Evolutionary conservation across 2,113 vertebrate genomes (phyloP).

Genomic region (Myiopsitta monachus): DNA sequence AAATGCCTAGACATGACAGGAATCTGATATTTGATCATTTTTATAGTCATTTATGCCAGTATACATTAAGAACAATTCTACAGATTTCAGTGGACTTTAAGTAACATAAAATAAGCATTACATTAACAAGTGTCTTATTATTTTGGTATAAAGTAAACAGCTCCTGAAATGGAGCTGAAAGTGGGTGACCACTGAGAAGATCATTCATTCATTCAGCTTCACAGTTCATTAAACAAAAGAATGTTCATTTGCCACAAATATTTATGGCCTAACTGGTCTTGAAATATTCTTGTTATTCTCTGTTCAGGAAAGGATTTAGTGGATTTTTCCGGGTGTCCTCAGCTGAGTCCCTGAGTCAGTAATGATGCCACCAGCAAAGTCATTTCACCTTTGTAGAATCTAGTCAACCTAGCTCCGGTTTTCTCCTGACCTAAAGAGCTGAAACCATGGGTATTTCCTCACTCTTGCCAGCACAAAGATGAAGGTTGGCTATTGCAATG

Average conservation of each 20-base stretch:
- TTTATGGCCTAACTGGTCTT: not conserved
- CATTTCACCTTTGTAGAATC: not conserved
- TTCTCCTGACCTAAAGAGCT: not conserved
- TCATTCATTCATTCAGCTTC: not conserved
- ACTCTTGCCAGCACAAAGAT: not conserved
- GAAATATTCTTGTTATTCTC: constrained; percentile 2
- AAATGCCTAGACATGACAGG: not conserved
- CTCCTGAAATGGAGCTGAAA: not conserved
- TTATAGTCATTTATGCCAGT: not conserved
- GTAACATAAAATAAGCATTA: not conserved
- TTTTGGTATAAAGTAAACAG: not conserved
- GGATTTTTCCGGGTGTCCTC: not conserved
- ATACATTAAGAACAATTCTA: not conserved
- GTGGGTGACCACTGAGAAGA: not conserved
- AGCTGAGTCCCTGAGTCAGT: not conserved
- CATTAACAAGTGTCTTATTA: not conserved
- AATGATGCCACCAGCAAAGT: not conserved
- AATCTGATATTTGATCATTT: not conserved
- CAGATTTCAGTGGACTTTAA: not conserved
- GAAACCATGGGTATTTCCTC: not conserved
- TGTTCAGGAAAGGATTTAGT: not conserved
- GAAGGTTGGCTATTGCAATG: not conserved
- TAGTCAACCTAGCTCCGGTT: not conserved
- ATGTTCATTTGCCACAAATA: not conserved
- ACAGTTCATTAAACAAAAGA: not conserved